Conservation (phyloP, 2,797 vertebrate species). For the Clarias platycephalus region DNA sequence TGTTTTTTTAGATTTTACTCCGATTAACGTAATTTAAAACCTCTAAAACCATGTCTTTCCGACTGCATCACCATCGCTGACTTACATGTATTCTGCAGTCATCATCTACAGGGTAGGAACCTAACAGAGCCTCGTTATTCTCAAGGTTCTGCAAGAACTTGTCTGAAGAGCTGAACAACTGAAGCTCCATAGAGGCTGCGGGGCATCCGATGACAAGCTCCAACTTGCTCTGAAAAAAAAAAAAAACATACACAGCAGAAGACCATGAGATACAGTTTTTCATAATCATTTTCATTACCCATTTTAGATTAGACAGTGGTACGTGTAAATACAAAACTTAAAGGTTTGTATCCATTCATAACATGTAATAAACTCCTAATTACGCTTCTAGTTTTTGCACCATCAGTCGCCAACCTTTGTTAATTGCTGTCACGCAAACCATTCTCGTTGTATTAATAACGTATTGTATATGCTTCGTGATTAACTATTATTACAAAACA, state of each 20-base stretch:
- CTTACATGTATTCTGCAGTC: conserved; percentile 88
- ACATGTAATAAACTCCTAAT: too few relatives aligned
- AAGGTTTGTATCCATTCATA: too few relatives aligned
- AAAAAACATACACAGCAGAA: not conserved
- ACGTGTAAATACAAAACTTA: not conserved
- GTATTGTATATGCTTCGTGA: not conserved
- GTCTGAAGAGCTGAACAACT: conserved; percentile 78
- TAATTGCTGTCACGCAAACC: too few relatives aligned
- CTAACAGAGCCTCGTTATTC: conserved; percentile 83
- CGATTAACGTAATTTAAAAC: not conserved
- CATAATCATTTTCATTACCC: not conserved
- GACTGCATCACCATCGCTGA: conserved; percentile 7
- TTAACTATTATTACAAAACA: not conserved
- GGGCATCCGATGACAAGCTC: conserved; percentile 84
- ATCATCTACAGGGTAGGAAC: conserved; percentile 88
- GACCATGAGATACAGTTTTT: not conserved
- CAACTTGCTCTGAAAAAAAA: conserved; percentile 76
- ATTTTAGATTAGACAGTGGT: not conserved
- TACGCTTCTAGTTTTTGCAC: too few relatives aligned
- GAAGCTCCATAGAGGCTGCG: conserved; percentile 82
- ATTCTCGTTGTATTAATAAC: too few relatives aligned
- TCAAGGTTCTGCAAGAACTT: conserved; percentile 80
- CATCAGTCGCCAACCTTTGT: too few relatives aligned
- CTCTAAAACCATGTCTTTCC: not conserved
- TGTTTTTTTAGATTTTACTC: not conserved